Evolutionary conservation across 2,113 vertebrate species (phyloP), one percentile per base, ranked within the genome.

Genomic region (Sakesphorus luctuosus): DNA sequence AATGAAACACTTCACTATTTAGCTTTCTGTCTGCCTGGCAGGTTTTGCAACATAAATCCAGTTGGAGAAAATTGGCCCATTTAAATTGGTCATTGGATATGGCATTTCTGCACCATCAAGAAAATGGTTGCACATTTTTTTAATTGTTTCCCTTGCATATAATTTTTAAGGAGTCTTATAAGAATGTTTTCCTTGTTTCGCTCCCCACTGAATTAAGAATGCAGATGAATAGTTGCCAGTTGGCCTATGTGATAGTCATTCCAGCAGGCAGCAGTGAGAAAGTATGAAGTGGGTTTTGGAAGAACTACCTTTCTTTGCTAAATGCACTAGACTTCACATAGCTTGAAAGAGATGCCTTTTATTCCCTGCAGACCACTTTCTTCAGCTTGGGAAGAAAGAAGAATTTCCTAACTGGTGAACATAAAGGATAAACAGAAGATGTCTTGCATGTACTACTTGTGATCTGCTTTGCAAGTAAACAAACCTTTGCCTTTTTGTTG

Each of bases 121-220:
- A 97, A 97, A 98, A 97, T 84, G 84, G 91, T 73, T 88, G 84
- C 85, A 97, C 63, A 52, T 97, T 97, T 96, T 97, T 97, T 96
- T 94, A 97, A 97, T 97, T 98, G 97, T 98, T 97, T 97, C 90
- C 77, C 96, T 97, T 5, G 7, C 82, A 95, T 97, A 97, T 97
- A 95, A 95, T 97, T 98, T 95, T 97, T 94, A 97, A 98, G 92
- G 76, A 96, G 89, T 18, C 96, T 95, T 97, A 92, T 87, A 94
- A 97, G 97, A 97, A 97, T 97, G 96, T 98, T 98, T 98, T 97
- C 95, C 92, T 97, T 97, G 75, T 96, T 96, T 95, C 67, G 18
- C 78, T 98, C 97, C 94, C 95, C 83, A 78, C 90, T 94, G 97
- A 97, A 96, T 96, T 97, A 96, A 97, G 95, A 97, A 97, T 91